These are phyloP conservation scores for Drosophila auraria DNA, from an alignment of 1,140 invertebrate species.

Conservation along the genomic window DNA sequence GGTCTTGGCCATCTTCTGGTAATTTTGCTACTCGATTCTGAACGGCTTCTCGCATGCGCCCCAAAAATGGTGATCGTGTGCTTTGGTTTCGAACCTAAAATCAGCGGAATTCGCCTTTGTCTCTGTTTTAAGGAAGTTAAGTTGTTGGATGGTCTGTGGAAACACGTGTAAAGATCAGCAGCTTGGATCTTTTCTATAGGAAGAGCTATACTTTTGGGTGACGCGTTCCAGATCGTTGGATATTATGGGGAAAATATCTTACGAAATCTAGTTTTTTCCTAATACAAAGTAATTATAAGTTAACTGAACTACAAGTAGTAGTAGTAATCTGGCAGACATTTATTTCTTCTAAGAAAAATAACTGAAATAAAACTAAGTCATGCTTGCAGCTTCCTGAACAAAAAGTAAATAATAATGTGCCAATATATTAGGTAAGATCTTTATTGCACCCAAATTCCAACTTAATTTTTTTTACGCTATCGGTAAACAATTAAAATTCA, in stretches of 20 bases:
- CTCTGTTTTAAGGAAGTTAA: slow-evolving; percentile 29
- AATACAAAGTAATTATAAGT: not conserved
- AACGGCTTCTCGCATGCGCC: slow-evolving; percentile 37
- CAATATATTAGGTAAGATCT: not conserved
- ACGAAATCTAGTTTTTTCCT: not conserved
- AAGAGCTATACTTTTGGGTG: slow-evolving; percentile 2
- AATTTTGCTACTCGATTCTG: slow-evolving; percentile 28
- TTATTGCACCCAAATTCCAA: not conserved
- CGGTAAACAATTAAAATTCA: not conserved
- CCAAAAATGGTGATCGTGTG: slow-evolving; percentile 52
- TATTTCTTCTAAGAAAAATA: too few species aligned
- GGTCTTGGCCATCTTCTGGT: slow-evolving; percentile 52
- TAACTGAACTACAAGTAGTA: not conserved
- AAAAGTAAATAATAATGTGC: too few species aligned
- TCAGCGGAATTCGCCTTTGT: slow-evolving; percentile 41
- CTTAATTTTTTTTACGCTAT: not conserved
- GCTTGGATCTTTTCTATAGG: slow-evolving; percentile 1
- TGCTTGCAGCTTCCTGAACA: not conserved
- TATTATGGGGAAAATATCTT: not conserved
- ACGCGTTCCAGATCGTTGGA: slow-evolving; percentile 17
- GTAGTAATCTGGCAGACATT: too few species aligned
- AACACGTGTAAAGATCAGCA: slow-evolving; percentile 32
- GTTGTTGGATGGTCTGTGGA: slow-evolving; percentile 13
- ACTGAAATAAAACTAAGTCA: too few species aligned
- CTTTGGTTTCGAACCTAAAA: slow-evolving; percentile 31